phyloP scores from a whole-genome alignment of 2,888 invertebrate genomes.

The Cotesia congregata region DNA sequence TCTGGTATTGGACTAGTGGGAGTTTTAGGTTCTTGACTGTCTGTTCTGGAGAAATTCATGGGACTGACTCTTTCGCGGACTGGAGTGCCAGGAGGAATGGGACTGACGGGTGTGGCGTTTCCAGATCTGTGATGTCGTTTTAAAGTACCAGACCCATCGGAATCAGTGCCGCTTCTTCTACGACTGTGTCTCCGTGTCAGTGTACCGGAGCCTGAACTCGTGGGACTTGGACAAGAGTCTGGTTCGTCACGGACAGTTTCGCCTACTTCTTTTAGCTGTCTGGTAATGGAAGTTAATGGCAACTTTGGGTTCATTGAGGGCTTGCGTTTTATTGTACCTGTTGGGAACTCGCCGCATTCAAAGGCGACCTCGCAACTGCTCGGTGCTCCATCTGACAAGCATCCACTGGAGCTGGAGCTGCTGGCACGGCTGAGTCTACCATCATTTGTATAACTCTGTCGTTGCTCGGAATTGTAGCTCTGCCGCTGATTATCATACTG shows the following conservation, averaged over 20 bases:
- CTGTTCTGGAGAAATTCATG: constrained; percentile 65
- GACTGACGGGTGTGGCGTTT: constrained; percentile 71
- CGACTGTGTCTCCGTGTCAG: constrained; percentile 76
- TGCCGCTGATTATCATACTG: constrained; percentile 62
- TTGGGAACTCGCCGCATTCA: constrained; percentile 68
- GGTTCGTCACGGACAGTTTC: constrained; percentile 77
- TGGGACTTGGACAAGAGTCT: constrained; percentile 71
- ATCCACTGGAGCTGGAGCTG: constrained; percentile 88
- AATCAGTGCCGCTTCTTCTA: constrained; percentile 71
- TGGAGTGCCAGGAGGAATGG: constrained; percentile 70
- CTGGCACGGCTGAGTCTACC: constrained; percentile 83
- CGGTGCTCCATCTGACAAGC: constrained; percentile 84
- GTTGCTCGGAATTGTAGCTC: constrained; percentile 60
- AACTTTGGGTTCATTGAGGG: constrained; percentile 94
- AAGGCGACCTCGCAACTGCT: constrained; percentile 76
- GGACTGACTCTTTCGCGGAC: constrained; percentile 71
- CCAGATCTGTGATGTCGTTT: constrained; percentile 71
- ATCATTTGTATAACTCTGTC: constrained; percentile 69
- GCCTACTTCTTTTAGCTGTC: constrained; percentile 90
- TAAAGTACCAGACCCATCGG: constrained; percentile 69
- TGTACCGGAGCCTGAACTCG: constrained; percentile 70
- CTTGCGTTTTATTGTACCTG: constrained; percentile 91
- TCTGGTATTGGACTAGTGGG: constrained; percentile 66
- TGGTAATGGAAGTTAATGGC: constrained; percentile 90
- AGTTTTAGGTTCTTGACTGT: constrained; percentile 64